phyloP scores from a whole-genome alignment of 1,140 invertebrate species.

The Bombus consobrinus region DNA sequence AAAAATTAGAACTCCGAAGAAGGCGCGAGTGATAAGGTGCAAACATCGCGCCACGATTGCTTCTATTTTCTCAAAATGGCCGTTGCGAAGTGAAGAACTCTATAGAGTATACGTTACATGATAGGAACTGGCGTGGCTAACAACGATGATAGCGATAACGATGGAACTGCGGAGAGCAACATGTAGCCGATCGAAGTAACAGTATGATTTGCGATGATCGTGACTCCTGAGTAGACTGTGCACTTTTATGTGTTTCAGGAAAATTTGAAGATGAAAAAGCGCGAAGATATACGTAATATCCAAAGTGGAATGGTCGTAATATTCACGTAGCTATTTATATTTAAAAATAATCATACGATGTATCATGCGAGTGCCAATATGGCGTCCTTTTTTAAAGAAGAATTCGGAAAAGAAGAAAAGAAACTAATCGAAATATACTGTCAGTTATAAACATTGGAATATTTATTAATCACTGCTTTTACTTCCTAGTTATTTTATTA shows the following conservation, averaged over 20 bases:
- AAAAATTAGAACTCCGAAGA: not conserved
- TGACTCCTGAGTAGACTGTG: not conserved
- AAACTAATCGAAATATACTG: too few relatives aligned
- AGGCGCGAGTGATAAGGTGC: not conserved
- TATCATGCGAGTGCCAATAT: accelerated
- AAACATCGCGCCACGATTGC: not conserved
- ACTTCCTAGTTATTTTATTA: too few relatives aligned
- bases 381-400: not conserved
- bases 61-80: not conserved
- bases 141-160: conserved; percentile 3
- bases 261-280: not conserved
- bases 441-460: not conserved
- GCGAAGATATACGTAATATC: too few relatives aligned
- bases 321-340: not conserved
- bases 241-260: not conserved
- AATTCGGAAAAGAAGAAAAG: not conserved
- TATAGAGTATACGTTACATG: not conserved
- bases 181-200: not conserved
- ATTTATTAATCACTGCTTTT: not conserved
- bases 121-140: not conserved
- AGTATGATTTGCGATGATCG: not conserved
- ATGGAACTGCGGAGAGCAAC: not conserved
- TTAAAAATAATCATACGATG: not conserved
- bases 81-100: not conserved
- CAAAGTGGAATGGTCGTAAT: too few relatives aligned